Evolutionary conservation across 2,888 invertebrate genomes (phyloP), one percentile per base, ranked within the genome.

Genomic region (Ormia ochracea): DNA sequence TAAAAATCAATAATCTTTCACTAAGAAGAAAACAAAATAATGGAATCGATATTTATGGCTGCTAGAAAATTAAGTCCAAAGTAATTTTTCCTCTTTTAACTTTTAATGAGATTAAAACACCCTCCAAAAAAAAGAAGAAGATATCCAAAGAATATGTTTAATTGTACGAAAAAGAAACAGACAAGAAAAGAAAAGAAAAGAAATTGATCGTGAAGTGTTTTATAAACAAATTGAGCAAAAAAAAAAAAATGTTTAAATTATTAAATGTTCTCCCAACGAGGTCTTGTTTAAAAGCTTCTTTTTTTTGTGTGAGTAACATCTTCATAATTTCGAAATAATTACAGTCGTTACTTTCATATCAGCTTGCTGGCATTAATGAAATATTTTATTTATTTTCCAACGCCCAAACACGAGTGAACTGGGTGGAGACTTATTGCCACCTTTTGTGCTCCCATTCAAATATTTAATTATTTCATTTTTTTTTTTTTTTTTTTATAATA

Each of bases 401-500:
- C n/a, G 3, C 17, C 17, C 38, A n/a, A n/a, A 9, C 5, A 54
- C n/a, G 38, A 14, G 38, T 17, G 26, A 36, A 41, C 10, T 28
- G 31, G 38, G 23, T 26, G 28, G 5, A 61, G 78, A 66, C 54
- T 52, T 72, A 72, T 72, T 52, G 45, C 31, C 52, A 45, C 19
- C 33, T 73, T 63, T 38, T 45, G 14, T 43, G 63, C 7, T 59
- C 50, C 23, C 21, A 23, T 33, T 10, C 52, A 63, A n/a, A n/a
- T n/a, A 4, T 58, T 74, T n/a, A 58, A 69, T 56, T 79, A 74
- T 52, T 59, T 79, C 59, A 73, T 68, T 43, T 65, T 76, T 63
- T 41, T 12, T 54, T 12, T 38, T 58, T 7, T 21, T 52, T 19
- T 23, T 63, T n/a, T n/a, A n/a, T 36, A 23, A 59, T 75, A 75